Percentiles rank a stretch among this genome's conserved stretches.
Conservation (phyloP, 2,888 invertebrate genomes). For the Acanthosoma haemorrhoidale region DNA sequence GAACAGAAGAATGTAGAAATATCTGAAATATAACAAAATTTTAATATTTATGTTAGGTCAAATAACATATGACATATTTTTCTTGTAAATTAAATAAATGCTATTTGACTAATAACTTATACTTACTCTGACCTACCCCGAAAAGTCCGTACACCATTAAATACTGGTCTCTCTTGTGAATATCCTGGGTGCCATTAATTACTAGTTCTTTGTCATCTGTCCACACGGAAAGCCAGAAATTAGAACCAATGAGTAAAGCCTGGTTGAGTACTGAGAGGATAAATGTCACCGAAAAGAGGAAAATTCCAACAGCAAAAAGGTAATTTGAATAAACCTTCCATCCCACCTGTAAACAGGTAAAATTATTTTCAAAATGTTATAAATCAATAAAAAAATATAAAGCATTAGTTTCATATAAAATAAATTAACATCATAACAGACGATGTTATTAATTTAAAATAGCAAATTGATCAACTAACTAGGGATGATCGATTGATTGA, state of each 20-base stretch:
- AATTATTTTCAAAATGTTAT: constrained; percentile 47
- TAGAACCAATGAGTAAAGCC: constrained; percentile 75
- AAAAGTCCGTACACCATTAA: constrained; percentile 85
- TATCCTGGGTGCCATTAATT: constrained; percentile 42
- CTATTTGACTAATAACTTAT: not conserved
- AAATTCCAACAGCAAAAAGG: constrained; percentile 73
- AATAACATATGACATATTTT: not conserved
- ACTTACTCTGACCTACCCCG: constrained; percentile 82
- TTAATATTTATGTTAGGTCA: too few species aligned
- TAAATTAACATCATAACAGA: not conserved
- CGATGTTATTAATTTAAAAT: not conserved
- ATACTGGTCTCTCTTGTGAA: constrained; percentile 64
- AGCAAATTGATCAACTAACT: not conserved
- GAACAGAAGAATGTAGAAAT: not conserved
- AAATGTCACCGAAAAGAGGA: constrained; percentile 66
- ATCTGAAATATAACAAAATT: constrained; percentile 4
- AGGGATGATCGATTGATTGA: not conserved
- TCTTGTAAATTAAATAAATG: not conserved
- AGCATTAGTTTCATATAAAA: not conserved
- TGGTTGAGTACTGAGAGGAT: constrained; percentile 75
- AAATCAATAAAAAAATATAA: not conserved
- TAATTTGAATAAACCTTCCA: constrained; percentile 84
- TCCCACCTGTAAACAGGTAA: constrained; percentile 59
- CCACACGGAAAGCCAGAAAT: constrained; percentile 79
- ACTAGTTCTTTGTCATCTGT: constrained; percentile 59